Evolutionary conservation across 2,113 vertebrate genomes (phyloP).

Genomic region (Peucedramus taeniatus): DNA sequence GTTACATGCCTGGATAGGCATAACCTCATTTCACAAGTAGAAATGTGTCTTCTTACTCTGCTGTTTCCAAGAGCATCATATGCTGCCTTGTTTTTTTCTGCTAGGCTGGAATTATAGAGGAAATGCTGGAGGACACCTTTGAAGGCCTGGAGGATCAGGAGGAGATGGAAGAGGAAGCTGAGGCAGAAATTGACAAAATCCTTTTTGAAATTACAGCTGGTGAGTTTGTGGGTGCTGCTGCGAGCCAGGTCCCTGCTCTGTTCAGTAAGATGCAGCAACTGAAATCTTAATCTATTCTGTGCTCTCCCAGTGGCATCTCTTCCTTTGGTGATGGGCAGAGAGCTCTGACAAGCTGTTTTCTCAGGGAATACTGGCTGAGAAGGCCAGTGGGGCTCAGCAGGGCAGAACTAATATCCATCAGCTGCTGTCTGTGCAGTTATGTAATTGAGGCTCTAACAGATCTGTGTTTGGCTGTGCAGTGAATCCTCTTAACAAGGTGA

Average conservation of each 20-base stretch:
- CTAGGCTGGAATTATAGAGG: slow-evolving; percentile 97
- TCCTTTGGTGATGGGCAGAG: neutral
- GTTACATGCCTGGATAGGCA: neutral
- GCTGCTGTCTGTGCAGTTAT: neutral
- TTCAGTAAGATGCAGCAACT: neutral
- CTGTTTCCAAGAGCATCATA: neutral
- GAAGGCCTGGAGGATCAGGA: slow-evolving; percentile 96
- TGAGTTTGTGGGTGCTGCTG: slow-evolving; percentile 27
- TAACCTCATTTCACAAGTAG: rapidly evolving
- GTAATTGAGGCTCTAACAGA: neutral
- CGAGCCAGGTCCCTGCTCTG: neutral
- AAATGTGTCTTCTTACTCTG: neutral
- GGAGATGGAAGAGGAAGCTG: slow-evolving; percentile 95
- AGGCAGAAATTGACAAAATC: slow-evolving; percentile 94
- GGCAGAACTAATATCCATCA: neutral
- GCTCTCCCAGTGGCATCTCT: rapidly evolving
- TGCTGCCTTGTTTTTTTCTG: neutral
- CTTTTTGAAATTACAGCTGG: slow-evolving; percentile 98
- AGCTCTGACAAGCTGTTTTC: neutral
- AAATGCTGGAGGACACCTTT: slow-evolving; percentile 97
- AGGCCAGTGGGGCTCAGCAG: neutral
- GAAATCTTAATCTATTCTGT: rapidly evolving
- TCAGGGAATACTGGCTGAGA: neutral
- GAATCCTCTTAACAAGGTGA: neutral
- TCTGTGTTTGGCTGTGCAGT: neutral